phyloP scores from a whole-genome alignment of 2,797 vertebrate genomes.

The Acridotheres tristis region DNA sequence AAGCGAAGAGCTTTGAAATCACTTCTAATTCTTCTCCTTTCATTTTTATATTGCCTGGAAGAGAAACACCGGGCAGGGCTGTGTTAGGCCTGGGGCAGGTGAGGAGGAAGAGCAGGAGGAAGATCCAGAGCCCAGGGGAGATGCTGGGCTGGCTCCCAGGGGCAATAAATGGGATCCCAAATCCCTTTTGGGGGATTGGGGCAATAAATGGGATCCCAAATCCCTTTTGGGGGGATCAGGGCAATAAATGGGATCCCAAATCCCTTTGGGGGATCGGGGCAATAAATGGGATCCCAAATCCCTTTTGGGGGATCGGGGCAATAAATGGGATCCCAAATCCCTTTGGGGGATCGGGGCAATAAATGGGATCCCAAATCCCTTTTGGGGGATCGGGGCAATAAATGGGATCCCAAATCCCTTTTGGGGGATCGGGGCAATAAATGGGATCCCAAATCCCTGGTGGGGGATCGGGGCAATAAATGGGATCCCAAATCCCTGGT shows the following conservation, averaged over 20 bases:
- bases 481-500: too few relatives aligned
- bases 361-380: not conserved
- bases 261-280: too few relatives aligned
- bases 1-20: constrained; percentile 23
- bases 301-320: too few relatives aligned
- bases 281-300: too few relatives aligned
- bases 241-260: too few relatives aligned
- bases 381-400: too few relatives aligned
- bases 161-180: not conserved
- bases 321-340: too few relatives aligned
- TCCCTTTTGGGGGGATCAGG: too few relatives aligned
- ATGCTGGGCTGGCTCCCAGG: not conserved
- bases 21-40: not conserved
- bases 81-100: not conserved
- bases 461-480: not conserved
- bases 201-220: too few relatives aligned
- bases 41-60: not conserved
- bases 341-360: too few relatives aligned
- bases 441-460: not conserved
- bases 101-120: not conserved
- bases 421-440: not conserved
- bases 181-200: too few relatives aligned
- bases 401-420: too few relatives aligned
- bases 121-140: rapidly evolving
- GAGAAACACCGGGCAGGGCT: not conserved